These are phyloP conservation scores for Melanotaenia duboulayi DNA, from an alignment of 2,113 vertebrate genomes.

Conservation along the genomic window DNA sequence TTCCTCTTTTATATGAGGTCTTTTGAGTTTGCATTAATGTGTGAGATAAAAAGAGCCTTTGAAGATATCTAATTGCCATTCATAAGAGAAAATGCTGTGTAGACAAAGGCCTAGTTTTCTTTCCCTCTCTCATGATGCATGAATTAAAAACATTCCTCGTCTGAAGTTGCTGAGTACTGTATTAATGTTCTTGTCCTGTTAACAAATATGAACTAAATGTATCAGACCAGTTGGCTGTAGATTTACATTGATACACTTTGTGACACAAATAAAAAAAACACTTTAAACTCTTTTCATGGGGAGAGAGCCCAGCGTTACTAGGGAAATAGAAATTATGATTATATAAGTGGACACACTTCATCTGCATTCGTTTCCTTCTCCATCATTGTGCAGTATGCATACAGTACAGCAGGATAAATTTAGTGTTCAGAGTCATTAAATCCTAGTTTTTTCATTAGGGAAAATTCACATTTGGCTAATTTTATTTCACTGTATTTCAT, in stretches of 20 bases:
- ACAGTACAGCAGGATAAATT: constrained; percentile 33
- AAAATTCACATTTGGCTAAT: too few species aligned
- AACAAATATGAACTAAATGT: constrained; percentile 30
- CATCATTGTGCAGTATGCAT: constrained; percentile 13
- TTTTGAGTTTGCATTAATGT: constrained; percentile 24
- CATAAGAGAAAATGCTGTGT: constrained; percentile 19
- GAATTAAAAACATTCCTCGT: constrained; percentile 8
- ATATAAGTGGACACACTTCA: constrained; percentile 16
- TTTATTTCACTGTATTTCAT: too few species aligned
- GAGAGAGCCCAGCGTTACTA: not conserved
- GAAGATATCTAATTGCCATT: constrained; percentile 42
- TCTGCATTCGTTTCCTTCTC: constrained; percentile 17
- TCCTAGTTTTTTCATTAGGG: too few species aligned
- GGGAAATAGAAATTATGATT: constrained; percentile 21
- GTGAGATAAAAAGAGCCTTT: constrained; percentile 37
- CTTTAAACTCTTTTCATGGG: constrained; percentile 5
- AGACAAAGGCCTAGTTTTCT: constrained; percentile 17
- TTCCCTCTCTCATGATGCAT: not conserved
- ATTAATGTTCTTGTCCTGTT: constrained; percentile 30
- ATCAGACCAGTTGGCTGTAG: constrained; percentile 28
- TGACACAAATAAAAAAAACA: constrained; percentile 16
- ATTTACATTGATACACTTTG: not conserved
- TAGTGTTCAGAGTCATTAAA: too few species aligned
- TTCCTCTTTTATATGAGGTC: not conserved
- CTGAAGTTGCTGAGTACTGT: constrained; percentile 5